phyloP scores from a whole-genome alignment of 2,797 vertebrate species.

The Peromyscus eremicus region DNA sequence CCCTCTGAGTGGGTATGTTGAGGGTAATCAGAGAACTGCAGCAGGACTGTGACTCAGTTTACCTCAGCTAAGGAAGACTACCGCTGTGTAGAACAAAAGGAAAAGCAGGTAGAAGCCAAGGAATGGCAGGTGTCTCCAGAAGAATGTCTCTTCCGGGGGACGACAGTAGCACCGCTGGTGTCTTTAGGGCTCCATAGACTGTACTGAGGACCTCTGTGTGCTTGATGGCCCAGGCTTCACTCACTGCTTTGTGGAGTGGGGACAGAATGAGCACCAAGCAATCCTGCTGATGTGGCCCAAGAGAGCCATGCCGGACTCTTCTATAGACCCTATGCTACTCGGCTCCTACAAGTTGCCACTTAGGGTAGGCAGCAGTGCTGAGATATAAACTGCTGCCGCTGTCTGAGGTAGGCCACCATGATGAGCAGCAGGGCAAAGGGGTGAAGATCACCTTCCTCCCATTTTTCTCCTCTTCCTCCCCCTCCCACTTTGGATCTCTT shows the following conservation, averaged over 20 bases:
- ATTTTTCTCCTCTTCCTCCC: not conserved
- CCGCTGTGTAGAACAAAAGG: not conserved
- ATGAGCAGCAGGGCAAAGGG: not conserved
- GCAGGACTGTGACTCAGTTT: not conserved
- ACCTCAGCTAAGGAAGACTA: not conserved
- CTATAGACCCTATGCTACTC: not conserved
- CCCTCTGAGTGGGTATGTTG: not conserved
- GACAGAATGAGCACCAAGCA: not conserved
- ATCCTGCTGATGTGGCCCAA: not conserved
- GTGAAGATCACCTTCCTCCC: not conserved
- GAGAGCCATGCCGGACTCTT: not conserved
- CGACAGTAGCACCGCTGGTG: too few relatives aligned
- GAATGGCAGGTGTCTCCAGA: not conserved
- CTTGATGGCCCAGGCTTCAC: not conserved
- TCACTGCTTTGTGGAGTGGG: not conserved
- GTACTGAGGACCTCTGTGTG: not conserved
- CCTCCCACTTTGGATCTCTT: not conserved
- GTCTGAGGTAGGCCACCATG: not conserved
- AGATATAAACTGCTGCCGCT: not conserved
- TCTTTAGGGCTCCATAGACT: not conserved
- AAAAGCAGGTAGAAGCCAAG: not conserved
- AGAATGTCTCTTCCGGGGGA: not conserved
- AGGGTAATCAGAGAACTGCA: slow-evolving; percentile 1
- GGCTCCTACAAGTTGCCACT: not conserved
- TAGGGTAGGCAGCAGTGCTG: not conserved